Percentiles rank a stretch among this genome's conserved stretches.
These are phyloP conservation scores for Coremacera marginata DNA, from an alignment of 2,888 invertebrate genomes.

Conservation along the genomic window DNA sequence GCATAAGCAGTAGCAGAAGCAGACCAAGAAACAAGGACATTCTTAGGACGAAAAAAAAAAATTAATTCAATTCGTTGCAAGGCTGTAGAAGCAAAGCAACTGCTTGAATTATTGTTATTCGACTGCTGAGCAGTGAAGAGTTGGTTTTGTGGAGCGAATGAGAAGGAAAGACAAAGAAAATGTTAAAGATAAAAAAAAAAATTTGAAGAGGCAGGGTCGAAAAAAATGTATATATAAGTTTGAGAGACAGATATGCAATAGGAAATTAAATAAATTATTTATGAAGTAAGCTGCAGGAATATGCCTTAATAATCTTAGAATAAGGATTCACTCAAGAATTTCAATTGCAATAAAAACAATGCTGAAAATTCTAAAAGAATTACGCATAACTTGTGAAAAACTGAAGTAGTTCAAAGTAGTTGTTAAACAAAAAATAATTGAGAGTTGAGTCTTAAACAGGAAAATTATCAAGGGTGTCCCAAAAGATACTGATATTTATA, in stretches of 20 bases:
- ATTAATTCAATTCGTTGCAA: constrained; percentile 38
- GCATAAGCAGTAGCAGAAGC: not conserved
- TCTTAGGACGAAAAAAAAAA: constrained; percentile 17
- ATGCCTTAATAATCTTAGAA: too few relatives aligned
- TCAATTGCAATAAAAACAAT: not conserved
- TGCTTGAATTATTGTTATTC: constrained; percentile 40
- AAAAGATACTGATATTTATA: too few relatives aligned
- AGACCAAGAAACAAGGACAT: constrained; percentile 5
- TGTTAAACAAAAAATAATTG: too few relatives aligned
- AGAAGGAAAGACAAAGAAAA: not conserved
- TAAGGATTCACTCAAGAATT: not conserved
- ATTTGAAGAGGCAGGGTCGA: not conserved
- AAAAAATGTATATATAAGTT: not conserved
- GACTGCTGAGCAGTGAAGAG: constrained; percentile 16
- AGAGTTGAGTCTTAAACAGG: not conserved
- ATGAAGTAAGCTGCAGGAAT: constrained; percentile 32
- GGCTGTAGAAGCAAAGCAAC: constrained; percentile 9
- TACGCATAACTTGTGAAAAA: not conserved
- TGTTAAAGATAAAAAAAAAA: not conserved
- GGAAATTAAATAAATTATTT: constrained; percentile 44
- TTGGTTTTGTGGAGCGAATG: not conserved
- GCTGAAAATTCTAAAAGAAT: too few relatives aligned
- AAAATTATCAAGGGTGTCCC: too few relatives aligned
- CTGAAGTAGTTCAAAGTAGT: not conserved
- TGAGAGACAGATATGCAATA: constrained; percentile 15